Evolutionary conservation across 2,113 vertebrate species (phyloP).

Genomic region (Sinocyclocheilus rhinocerous): DNA sequence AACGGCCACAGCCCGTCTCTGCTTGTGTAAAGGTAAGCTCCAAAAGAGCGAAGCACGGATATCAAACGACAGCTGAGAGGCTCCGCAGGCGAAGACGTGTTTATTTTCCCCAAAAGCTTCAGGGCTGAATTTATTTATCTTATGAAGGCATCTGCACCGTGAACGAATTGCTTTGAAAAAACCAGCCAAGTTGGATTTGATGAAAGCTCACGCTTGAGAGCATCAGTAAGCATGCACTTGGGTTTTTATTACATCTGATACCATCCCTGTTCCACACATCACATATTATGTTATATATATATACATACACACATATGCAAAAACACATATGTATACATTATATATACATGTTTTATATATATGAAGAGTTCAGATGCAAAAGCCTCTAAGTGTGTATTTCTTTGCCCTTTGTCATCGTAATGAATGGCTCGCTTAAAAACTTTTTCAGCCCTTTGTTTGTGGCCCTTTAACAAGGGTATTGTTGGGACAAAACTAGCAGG

Average conservation of each 20-base stretch:
- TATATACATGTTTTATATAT: too few relatives aligned
- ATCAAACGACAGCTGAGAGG: conserved; percentile 50
- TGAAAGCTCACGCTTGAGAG: too few relatives aligned
- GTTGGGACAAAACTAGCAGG: conserved; percentile 86
- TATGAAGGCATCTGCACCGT: conserved; percentile 10
- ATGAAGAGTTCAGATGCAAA: too few relatives aligned
- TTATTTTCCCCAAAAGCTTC: conserved; percentile 53
- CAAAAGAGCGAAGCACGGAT: conserved; percentile 30
- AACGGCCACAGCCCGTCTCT: conserved; percentile 56
- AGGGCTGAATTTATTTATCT: conserved; percentile 39
- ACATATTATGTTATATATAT: too few relatives aligned
- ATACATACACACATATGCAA: not conserved
- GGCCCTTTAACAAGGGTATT: conserved; percentile 86
- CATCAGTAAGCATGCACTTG: too few relatives aligned
- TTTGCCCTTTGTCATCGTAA: conserved; percentile 90
- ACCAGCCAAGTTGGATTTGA: too few relatives aligned
- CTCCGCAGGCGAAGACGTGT: conserved; percentile 28
- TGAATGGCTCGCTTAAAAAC: conserved; percentile 91
- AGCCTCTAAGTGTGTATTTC: too few relatives aligned
- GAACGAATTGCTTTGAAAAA: conserved; percentile 27
- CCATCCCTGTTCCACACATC: too few relatives aligned
- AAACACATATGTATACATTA: not conserved
- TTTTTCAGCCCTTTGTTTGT: conserved; percentile 89
- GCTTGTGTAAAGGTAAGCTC: conserved; percentile 34
- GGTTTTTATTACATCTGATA: too few relatives aligned